phyloP scores from a whole-genome alignment of 2,113 vertebrate genomes.

The Heteronetta atricapilla region DNA sequence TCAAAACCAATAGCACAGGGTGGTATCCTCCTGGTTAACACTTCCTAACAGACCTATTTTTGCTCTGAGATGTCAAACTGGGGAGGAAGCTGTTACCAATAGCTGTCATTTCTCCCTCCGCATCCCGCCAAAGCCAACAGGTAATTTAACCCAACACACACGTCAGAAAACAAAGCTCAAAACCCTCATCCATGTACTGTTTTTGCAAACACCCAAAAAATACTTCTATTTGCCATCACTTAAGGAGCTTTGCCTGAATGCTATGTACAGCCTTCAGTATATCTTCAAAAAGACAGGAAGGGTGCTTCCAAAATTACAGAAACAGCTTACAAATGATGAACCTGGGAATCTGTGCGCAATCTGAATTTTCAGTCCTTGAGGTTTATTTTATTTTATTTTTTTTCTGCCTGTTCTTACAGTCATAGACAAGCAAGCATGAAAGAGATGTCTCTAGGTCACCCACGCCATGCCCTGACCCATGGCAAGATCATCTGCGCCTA shows the following conservation, averaged over 20 bases:
- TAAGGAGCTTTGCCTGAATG: background rate
- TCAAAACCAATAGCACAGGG: background rate
- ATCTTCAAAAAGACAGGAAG: background rate
- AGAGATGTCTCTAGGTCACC: background rate
- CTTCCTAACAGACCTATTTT: background rate
- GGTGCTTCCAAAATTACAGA: background rate
- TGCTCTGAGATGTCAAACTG: background rate
- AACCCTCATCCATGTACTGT: background rate
- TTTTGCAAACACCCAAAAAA: background rate
- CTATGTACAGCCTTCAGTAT: accelerated
- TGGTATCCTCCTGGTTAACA: background rate
- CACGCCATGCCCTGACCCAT: background rate
- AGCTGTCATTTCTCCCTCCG: background rate
- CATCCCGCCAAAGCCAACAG: background rate
- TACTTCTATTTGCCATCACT: background rate
- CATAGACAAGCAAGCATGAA: background rate
- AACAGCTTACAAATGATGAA: background rate
- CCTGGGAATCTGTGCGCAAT: background rate
- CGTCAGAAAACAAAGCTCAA: background rate
- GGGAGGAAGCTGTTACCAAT: background rate
- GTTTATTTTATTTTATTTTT: background rate
- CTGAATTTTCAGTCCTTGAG: background rate
- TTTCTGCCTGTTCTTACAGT: background rate
- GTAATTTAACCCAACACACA: background rate
- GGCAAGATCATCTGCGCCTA: background rate